These are phyloP conservation scores for Diadophis punctatus DNA, from an alignment of 2,113 vertebrate species.

Conservation along the genomic window DNA sequence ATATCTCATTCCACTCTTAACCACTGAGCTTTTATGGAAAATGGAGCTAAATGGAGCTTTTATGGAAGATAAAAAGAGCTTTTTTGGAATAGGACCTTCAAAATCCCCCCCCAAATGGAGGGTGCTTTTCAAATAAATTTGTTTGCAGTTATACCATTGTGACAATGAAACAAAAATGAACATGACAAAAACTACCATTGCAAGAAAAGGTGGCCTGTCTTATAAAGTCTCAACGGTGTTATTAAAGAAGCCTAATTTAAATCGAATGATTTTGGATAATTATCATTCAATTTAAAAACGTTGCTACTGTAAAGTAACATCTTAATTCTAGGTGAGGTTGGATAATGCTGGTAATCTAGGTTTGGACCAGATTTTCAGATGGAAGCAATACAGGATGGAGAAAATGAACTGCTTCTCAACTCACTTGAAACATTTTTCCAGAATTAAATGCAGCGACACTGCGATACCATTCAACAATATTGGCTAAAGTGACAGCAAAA, in stretches of 20 bases:
- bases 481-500: not conserved
- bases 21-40: too few relatives aligned
- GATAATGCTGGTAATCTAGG: not conserved
- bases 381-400: not conserved
- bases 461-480: not conserved
- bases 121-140: not conserved
- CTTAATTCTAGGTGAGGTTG: not conserved
- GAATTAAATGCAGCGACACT: not conserved
- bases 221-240: not conserved
- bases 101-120: too few relatives aligned
- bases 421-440: not conserved
- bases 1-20: not conserved
- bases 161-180: not conserved
- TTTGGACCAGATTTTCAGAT: not conserved
- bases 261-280: not conserved
- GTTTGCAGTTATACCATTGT: not conserved
- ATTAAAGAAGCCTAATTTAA: not conserved
- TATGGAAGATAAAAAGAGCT: not conserved
- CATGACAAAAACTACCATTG: not conserved
- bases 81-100: not conserved
- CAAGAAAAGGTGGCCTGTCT: not conserved
- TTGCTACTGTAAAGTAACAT: not conserved
- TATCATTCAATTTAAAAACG: not conserved
- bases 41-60: not conserved
- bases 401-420: not conserved